These are phyloP conservation scores for Protodeltote pygarga DNA, from an alignment of 2,888 invertebrate genomes.

Conservation along the genomic window DNA sequence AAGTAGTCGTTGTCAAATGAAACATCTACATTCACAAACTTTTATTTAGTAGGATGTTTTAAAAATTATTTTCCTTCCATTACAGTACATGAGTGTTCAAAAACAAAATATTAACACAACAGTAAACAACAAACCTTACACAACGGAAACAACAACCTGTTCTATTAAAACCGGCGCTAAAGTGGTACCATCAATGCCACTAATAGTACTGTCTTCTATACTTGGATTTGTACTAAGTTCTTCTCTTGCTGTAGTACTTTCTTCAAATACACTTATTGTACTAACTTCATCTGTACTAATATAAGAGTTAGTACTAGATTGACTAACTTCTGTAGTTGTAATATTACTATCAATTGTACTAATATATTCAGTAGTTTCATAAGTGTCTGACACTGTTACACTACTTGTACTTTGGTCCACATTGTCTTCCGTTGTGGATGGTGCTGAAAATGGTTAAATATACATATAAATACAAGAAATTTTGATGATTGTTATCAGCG, in stretches of 20 bases:
- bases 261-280: constrained; percentile 1
- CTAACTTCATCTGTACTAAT: constrained; percentile 5
- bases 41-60: no score
- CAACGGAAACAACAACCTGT: constrained; percentile 58
- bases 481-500: no score
- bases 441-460: no score
- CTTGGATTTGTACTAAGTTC: not conserved
- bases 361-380: constrained; percentile 7
- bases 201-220: not conserved
- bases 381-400: not conserved
- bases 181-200: constrained; percentile 23
- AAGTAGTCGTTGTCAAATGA: no score
- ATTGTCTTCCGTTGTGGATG: constrained; percentile 29
- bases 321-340: not conserved
- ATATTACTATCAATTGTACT: constrained; percentile 3
- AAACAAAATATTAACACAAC: constrained; percentile 33
- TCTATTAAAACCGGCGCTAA: constrained; percentile 38
- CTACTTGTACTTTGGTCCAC: constrained; percentile 4
- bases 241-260: not conserved
- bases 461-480: no score
- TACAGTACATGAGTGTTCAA: constrained; percentile 26
- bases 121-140: constrained; percentile 45
- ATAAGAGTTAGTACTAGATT: constrained; percentile 1
- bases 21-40: no score
- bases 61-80: not conserved